Base-by-base conservation (phyloP, 2,888 invertebrate species). In the Archips xylosteana region DNA sequence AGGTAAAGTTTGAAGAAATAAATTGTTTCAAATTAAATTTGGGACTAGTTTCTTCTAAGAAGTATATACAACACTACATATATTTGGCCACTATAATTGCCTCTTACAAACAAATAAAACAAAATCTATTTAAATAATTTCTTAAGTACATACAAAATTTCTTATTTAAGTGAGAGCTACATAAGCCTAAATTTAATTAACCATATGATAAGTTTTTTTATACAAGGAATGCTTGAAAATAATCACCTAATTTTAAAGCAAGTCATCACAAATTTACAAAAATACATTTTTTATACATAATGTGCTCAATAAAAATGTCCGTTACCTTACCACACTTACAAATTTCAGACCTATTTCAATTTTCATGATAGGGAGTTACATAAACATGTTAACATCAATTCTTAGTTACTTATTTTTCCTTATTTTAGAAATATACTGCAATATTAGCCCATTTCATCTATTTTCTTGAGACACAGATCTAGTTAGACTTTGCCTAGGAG, bases 381-480 rank as follows among this genome's bases (percentile, higher is more conserved):
- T 57, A 66, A 39, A n/a, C 15, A 36, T 65, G 47, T 39, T 62
- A 39, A 49, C 36, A 65, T 65, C 23, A 62, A 62, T 47, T 51
- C 49, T 36, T 51, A 47, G n/a, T 34, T 32, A 36, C 36, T n/a
- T 39, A 15, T 51, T 23, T 49, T 65, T 51, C 15, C 36, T 65
- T 51, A 65, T 63, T 54, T 57, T 63, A 47, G 5, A 34, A 15
- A 15, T 57, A 32, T 69, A 54, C 12, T 60, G 23, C 23, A 67
- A n/a, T 60, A 59, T 42, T 62, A 45, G 42, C 9, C 70, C 65
- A 72, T 80, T 88, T 94, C 90, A 94, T 86, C 94, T 94, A 78
- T 92, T 94, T 82, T 94, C 94, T 83, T 94, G 94, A 10, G 94
- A 94, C 78, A 89, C 67, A 70, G 93, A 89, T 80, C 93, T 85